Conservation (phyloP, 2,113 vertebrate species). For the Machaerirhynchus nigripectus region DNA sequence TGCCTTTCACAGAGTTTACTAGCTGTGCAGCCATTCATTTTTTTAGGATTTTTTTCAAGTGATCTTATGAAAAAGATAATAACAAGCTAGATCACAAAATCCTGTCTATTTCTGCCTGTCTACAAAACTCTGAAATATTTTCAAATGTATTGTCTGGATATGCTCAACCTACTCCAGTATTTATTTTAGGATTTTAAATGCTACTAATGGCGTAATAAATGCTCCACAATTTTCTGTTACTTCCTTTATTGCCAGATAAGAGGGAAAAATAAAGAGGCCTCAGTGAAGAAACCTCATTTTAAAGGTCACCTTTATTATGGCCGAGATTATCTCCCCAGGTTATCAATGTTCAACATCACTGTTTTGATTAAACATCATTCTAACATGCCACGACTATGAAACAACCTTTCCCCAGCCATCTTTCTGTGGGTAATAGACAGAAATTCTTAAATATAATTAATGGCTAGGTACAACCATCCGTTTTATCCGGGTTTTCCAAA, state of each 20-base stretch:
- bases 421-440: background rate
- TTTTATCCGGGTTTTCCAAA: background rate
- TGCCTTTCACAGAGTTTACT: background rate
- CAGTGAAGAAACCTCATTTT: constrained; percentile 28
- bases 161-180: background rate
- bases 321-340: constrained; percentile 42
- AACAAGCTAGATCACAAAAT: background rate
- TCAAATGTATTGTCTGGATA: background rate
- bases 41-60: background rate
- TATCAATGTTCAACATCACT: background rate
- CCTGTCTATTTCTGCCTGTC: background rate
- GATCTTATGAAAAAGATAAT: background rate
- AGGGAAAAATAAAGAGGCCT: constrained; percentile 19
- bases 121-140: background rate
- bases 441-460: background rate
- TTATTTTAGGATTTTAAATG: constrained; percentile 19
- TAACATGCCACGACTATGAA: background rate
- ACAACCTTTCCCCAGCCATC: background rate
- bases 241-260: constrained; percentile 19
- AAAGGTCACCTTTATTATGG: constrained; percentile 59
- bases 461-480: background rate
- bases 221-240: constrained; percentile 28
- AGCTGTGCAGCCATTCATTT: background rate
- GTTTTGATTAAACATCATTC: background rate
- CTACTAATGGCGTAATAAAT: constrained; percentile 44